These are phyloP conservation scores for Patella caerulea DNA, from an alignment of 2,888 invertebrate genomes.

Conservation along the genomic window DNA sequence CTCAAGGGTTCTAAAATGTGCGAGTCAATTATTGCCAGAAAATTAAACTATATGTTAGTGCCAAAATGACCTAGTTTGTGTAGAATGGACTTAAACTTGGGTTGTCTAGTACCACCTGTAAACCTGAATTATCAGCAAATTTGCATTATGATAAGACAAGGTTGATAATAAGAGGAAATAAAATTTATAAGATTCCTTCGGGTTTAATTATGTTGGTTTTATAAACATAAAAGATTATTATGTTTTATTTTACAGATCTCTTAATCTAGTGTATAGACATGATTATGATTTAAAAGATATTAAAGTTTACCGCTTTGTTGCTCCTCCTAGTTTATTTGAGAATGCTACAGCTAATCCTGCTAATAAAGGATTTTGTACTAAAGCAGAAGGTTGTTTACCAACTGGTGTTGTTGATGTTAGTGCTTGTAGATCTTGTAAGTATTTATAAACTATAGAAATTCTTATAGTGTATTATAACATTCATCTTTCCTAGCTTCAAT, in stretches of 20 bases:
- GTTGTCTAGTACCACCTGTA: too few species aligned
- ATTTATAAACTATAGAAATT: too few species aligned
- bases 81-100: too few species aligned
- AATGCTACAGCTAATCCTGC: constrained; percentile 52
- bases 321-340: constrained; percentile 52
- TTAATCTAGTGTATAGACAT: constrained; percentile 45
- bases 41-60: too few species aligned
- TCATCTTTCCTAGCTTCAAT: too few species aligned
- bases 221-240: constrained; percentile 6
- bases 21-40: too few species aligned
- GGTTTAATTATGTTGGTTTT: background rate
- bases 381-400: constrained; percentile 49
- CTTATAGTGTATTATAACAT: too few species aligned
- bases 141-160: background rate
- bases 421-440: constrained; percentile 51
- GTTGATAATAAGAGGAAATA: too few species aligned
- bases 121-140: background rate
- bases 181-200: background rate
- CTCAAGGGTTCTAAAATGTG: too few species aligned
- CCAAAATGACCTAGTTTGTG: too few species aligned
- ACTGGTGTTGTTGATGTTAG: constrained; percentile 63
- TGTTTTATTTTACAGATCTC: constrained; percentile 51
- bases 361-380: constrained; percentile 66
- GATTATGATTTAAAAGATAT: constrained; percentile 48
- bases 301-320: constrained; percentile 49